Evolutionary conservation across 2,113 vertebrate species (phyloP), one percentile per base, ranked within the genome.

Genomic region (Antigone vipio): DNA sequence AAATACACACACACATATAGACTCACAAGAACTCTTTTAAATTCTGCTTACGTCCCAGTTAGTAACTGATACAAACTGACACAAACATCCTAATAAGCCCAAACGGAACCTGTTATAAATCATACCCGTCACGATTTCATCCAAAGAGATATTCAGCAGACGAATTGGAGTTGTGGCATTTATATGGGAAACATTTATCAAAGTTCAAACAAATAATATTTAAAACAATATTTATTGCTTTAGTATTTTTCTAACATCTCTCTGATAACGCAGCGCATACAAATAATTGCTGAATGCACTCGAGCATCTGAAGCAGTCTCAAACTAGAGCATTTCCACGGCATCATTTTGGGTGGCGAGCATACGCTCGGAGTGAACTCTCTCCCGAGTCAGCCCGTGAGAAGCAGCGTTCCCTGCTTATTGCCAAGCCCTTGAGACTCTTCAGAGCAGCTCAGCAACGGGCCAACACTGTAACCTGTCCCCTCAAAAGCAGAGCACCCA

Each of bases 131-230:
- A 91, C 3, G 0, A 23, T 47, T 88, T 87, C n/a, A 94, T 59
- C 89, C 66, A 68, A 74, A 86, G 44, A 42, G n/a, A 63, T 27
- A n/a, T 18, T 79, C 5, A 91, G 73, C 81, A 96, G 96, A 94
- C 1, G 6, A 88, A 86, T 4, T 44, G 47, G 56, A 95, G 85
- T 35, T 82, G 71, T 27, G 82, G 53, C 52, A 84, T 89, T 95
- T 96, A 92, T 78, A 96, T 50, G 49, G 76, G 94, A 97, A 98
- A 79, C 18, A 59, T 92, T 94, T 89, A 91, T 96, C 89, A 86
- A 66, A 86, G 88, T 95, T 96, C 88, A 95, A 96, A 96, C 75
- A 81, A 95, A 64, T 67, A 76, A 66, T 50, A 87, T 58, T 92
- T 88, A 64, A 92, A 96, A 64, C 88, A 83, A 9, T 93, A 93